Conservation (phyloP, 2,797 vertebrate species). For the Phalanger gymnotis region DNA sequence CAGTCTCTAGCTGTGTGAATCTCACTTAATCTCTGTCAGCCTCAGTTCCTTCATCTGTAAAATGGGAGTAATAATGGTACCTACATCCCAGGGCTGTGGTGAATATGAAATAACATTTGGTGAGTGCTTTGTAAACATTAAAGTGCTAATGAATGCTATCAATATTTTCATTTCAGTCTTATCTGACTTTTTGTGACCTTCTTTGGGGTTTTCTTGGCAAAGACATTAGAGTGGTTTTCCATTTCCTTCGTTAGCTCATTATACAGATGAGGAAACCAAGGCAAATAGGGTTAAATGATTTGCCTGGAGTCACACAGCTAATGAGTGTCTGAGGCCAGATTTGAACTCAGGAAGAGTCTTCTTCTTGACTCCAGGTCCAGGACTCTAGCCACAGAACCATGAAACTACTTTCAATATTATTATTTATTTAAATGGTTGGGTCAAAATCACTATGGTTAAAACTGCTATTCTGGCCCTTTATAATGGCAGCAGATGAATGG, state of each 20-base stretch:
- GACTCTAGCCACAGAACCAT: neutral
- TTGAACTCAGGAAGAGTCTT: neutral
- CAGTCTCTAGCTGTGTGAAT: neutral
- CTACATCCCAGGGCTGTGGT: neutral
- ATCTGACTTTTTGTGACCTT: neutral
- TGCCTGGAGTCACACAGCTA: neutral
- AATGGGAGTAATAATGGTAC: neutral
- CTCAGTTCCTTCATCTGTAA: neutral
- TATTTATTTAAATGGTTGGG: neutral
- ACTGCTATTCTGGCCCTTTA: neutral
- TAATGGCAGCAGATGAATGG: neutral
- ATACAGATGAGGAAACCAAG: neutral
- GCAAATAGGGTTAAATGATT: neutral
- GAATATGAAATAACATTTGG: neutral
- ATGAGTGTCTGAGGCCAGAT: too few relatives aligned
- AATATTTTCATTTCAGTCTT: neutral
- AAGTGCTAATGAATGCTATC: neutral
- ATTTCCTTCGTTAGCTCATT: neutral
- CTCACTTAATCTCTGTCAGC: neutral
- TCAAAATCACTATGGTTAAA: neutral
- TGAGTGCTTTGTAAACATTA: neutral
- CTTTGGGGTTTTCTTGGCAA: neutral
- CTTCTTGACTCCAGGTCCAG: neutral
- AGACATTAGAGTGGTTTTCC: neutral
- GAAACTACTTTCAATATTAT: neutral